These are phyloP conservation scores for Prostheceraeus crozeri DNA, from an alignment of 2,888 invertebrate species.

Conservation along the genomic window DNA sequence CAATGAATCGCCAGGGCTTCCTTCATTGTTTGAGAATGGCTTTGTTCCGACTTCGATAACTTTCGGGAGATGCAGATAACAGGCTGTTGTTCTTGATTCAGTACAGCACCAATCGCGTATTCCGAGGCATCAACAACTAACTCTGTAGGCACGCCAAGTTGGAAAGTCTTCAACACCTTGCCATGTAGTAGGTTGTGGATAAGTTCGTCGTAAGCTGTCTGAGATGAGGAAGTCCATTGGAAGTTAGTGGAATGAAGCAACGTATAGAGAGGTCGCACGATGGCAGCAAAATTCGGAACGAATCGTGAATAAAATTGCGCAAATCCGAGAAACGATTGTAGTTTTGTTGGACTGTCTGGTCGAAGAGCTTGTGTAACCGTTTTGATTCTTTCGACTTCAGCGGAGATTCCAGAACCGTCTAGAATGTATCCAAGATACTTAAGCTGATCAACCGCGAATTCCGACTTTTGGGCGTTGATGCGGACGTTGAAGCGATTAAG, in stretches of 20 bases:
- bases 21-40: conserved; percentile 9
- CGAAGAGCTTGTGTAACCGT: background rate
- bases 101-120: conserved; percentile 16
- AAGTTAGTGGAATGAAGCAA: background rate
- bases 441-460: background rate
- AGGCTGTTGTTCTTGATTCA: conserved; percentile 14
- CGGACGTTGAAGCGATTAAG: conserved; percentile 8
- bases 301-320: conserved; percentile 9
- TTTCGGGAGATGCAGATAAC: conserved; percentile 1
- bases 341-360: conserved; percentile 4
- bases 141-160: background rate
- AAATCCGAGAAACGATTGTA: background rate
- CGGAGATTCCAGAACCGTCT: conserved; percentile 1
- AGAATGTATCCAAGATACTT: background rate
- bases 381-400: conserved; percentile 9
- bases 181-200: conserved; percentile 1
- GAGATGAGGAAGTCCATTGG: background rate
- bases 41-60: conserved; percentile 8
- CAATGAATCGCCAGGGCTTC: conserved; percentile 24
- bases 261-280: conserved; percentile 12
- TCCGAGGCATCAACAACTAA: conserved; percentile 13
- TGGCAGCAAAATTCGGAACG: conserved; percentile 6
- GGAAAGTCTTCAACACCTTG: conserved; percentile 6
- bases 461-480: conserved; percentile 7
- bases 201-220: conserved; percentile 13